Conservation (phyloP, 2,888 invertebrate species). For the Drosophila greeni region DNA sequence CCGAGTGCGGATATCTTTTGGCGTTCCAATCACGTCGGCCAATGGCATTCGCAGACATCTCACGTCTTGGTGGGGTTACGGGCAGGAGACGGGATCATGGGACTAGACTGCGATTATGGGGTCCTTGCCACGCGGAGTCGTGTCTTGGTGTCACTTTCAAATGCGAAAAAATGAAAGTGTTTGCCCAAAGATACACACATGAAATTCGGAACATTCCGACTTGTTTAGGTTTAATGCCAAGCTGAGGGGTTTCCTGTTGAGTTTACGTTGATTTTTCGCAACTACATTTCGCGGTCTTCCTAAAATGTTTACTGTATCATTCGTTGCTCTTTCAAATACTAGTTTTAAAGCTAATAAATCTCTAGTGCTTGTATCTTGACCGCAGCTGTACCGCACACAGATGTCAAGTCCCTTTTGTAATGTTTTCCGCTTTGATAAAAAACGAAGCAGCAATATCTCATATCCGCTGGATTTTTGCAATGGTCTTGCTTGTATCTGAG, state of each 20-base stretch:
- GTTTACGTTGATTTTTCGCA: not conserved
- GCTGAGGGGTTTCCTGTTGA: not conserved
- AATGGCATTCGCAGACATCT: constrained; percentile 51
- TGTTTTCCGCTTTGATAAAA: constrained; percentile 16
- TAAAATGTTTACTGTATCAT: not conserved
- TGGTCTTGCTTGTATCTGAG: constrained; percentile 5
- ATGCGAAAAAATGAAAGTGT: constrained; percentile 24
- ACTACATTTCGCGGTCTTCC: not conserved
- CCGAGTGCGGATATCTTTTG: constrained; percentile 57
- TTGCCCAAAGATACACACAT: constrained; percentile 12
- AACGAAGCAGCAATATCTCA: constrained; percentile 1
- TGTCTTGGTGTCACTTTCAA: constrained; percentile 23
- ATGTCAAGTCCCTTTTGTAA: constrained; percentile 2
- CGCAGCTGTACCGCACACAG: not conserved
- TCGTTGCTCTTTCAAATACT: too few relatives aligned
- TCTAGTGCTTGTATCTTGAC: not conserved
- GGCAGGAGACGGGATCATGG: not conserved
- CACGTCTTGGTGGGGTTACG: constrained; percentile 43
- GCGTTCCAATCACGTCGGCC: constrained; percentile 65
- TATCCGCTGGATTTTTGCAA: constrained; percentile 33
- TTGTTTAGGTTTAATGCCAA: not conserved
- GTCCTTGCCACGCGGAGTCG: constrained; percentile 31
- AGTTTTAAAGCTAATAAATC: not conserved
- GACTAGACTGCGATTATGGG: constrained; percentile 35
- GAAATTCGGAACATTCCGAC: not conserved